phyloP scores from a whole-genome alignment of 2,888 invertebrate genomes.

The Blastobasis adustella region DNA sequence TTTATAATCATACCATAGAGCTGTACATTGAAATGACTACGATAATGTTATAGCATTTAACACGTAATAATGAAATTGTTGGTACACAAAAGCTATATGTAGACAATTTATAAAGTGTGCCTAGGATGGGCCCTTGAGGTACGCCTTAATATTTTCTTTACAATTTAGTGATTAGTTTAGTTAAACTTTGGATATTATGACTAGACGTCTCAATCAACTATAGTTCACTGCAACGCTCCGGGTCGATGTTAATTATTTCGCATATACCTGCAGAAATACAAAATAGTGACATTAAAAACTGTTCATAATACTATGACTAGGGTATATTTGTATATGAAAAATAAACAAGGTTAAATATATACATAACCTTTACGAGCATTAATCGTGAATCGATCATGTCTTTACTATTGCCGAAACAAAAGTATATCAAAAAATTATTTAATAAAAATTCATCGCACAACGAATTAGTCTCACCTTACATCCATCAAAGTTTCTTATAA shows the following conservation, averaged over 20 bases:
- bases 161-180: constrained; percentile 7
- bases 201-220: constrained; percentile 19
- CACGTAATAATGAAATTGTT: constrained; percentile 18
- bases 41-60: constrained; percentile 18
- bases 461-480: no score
- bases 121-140: constrained; percentile 14
- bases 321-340: not conserved
- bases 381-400: no score
- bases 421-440: no score
- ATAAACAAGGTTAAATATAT: not conserved
- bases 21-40: constrained; percentile 38
- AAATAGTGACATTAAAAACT: no score
- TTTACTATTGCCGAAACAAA: no score
- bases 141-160: constrained; percentile 10
- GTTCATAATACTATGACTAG: no score
- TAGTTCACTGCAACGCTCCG: constrained; percentile 3
- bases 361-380: no score
- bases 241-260: no score
- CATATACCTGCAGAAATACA: no score
- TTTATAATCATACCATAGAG: constrained; percentile 24
- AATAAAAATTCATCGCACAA: no score
- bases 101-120: constrained; percentile 20
- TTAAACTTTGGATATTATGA: constrained; percentile 19
- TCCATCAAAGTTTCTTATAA: constrained; percentile 21
- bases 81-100: constrained; percentile 36